Evolutionary conservation across 2,797 vertebrate genomes (phyloP).

Genomic region (Phyllotis vaccarum): DNA sequence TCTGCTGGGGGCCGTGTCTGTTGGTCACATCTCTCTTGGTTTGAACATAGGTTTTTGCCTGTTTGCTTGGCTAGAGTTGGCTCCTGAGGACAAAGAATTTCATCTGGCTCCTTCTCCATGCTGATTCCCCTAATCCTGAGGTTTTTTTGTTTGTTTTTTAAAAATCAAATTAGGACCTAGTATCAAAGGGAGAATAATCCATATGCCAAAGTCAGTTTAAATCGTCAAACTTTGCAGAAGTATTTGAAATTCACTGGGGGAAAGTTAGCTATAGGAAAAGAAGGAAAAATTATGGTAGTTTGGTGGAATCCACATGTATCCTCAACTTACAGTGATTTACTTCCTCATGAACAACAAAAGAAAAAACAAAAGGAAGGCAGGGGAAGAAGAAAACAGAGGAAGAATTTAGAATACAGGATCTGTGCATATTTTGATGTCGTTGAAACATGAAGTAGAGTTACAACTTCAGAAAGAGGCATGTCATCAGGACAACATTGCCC

Average conservation of each 20-base stretch:
- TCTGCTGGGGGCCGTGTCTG: not conserved
- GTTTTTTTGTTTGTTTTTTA: not conserved
- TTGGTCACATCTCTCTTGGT: not conserved
- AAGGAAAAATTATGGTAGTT: not conserved
- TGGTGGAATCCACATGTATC: not conserved
- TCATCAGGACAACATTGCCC: no score
- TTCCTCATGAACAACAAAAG: not conserved
- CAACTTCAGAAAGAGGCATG: not conserved
- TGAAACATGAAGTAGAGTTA: not conserved
- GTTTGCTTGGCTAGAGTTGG: not conserved
- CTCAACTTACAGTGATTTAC: not conserved
- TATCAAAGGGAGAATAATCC: not conserved
- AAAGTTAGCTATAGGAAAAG: not conserved
- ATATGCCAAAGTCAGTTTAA: not conserved
- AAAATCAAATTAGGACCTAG: not conserved
- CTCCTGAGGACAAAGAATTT: not conserved
- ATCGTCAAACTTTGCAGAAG: not conserved
- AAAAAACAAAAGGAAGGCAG: not conserved
- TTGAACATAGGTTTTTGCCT: slow-evolving; percentile 14
- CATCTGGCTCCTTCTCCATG: not conserved
- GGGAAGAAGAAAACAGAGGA: not conserved
- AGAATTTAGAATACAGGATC: not conserved
- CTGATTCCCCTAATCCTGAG: not conserved
- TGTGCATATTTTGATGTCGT: not conserved
- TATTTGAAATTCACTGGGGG: not conserved